Percentiles rank a stretch among this genome's conserved stretches.
Evolutionary conservation across 2,797 vertebrate species (phyloP).

Genomic region (Hippoglossus hippoglossus): DNA sequence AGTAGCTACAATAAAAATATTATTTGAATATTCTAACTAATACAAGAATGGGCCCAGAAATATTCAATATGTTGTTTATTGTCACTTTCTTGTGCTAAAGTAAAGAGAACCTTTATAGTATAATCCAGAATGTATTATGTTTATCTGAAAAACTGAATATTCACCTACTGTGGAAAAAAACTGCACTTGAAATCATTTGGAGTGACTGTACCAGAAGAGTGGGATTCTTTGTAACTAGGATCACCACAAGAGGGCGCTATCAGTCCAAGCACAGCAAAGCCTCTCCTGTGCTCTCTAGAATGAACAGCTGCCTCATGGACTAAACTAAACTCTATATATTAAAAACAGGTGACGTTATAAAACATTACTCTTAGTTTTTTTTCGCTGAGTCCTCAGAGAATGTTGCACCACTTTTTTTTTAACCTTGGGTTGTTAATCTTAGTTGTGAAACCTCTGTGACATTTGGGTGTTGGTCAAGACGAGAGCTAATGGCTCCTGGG

Average conservation of each 20-base stretch:
- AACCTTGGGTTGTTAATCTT: not conserved
- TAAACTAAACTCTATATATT: not conserved
- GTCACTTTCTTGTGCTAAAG: too few relatives aligned
- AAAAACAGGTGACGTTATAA: not conserved
- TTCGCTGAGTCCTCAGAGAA: conserved; percentile 4
- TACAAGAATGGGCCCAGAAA: not conserved
- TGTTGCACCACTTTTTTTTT: not conserved
- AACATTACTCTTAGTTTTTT: not conserved
- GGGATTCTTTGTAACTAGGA: not conserved
- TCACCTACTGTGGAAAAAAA: not conserved
- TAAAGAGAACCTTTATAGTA: too few relatives aligned
- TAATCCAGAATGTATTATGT: not conserved
- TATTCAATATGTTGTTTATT: not conserved
- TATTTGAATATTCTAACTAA: not conserved
- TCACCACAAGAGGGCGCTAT: conserved; percentile 59
- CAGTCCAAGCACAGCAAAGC: not conserved
- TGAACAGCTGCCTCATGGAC: not conserved
- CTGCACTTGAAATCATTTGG: not conserved
- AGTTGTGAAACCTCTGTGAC: conserved; percentile 1
- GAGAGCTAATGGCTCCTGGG: conserved; percentile 22
- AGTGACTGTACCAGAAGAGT: not conserved
- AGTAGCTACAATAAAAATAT: too few relatives aligned
- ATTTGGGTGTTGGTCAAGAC: conserved; percentile 10
- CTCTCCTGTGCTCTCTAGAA: not conserved
- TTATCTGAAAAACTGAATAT: not conserved